phyloP scores from a whole-genome alignment of 2,888 invertebrate genomes.

The Schrankia costaestrigalis region DNA sequence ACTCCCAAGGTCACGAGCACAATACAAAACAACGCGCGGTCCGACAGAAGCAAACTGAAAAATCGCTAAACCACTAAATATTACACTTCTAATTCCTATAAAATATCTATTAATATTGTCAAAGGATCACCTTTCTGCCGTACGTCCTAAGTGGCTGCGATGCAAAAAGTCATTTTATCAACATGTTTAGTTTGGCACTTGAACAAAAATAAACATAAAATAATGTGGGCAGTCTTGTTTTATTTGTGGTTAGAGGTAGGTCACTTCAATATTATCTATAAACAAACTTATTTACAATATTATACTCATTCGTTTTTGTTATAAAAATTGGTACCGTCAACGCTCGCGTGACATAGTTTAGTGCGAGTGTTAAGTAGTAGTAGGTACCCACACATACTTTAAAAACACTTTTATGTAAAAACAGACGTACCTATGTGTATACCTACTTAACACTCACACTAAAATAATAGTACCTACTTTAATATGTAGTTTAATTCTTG shows the following conservation, averaged over 20 bases:
- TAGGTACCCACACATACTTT: too few species aligned
- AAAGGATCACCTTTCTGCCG: constrained; percentile 71
- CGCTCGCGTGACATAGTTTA: too few species aligned
- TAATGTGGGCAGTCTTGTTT: constrained; percentile 12
- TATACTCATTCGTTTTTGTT: too few species aligned
- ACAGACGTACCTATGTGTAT: too few species aligned
- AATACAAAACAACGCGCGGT: constrained; percentile 25
- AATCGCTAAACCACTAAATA: constrained; percentile 30
- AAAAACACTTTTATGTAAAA: too few species aligned
- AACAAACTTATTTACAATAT: too few species aligned
- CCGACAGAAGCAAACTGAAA: constrained; percentile 35
- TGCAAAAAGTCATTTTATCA: constrained; percentile 63
- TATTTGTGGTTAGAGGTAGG: constrained; percentile 7
- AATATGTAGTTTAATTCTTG: too few species aligned
- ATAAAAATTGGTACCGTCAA: too few species aligned
- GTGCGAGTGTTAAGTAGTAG: too few species aligned
- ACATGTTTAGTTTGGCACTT: constrained; percentile 29
- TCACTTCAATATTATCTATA: too few species aligned
- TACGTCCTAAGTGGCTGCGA: constrained; percentile 77
- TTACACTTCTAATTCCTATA: constrained; percentile 33
- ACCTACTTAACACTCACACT: too few species aligned
- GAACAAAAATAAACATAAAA: constrained; percentile 17
- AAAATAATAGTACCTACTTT: too few species aligned
- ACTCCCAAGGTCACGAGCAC: constrained; percentile 27
- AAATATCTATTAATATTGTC: constrained; percentile 36